These are phyloP conservation scores for Eupithecia subfuscata DNA, from an alignment of 2,888 invertebrate species.

Conservation along the genomic window DNA sequence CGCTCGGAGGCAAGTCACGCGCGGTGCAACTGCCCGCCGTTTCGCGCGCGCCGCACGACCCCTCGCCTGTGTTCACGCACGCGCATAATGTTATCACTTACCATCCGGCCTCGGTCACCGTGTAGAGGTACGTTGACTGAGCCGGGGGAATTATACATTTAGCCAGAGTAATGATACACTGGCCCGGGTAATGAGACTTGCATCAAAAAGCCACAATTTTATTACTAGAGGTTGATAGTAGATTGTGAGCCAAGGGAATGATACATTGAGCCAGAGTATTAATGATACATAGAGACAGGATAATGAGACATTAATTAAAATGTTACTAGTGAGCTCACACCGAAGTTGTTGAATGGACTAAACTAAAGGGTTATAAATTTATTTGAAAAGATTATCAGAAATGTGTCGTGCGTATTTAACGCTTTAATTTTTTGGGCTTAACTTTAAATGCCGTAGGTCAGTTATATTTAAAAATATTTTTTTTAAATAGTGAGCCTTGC, in stretches of 20 bases:
- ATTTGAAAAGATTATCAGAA: not conserved
- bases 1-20: conserved; percentile 91
- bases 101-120: conserved; percentile 75
- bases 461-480: not conserved
- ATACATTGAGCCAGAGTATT: not conserved
- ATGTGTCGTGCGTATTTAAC: not conserved
- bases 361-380: not conserved
- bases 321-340: not conserved
- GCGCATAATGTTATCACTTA: conserved; percentile 82
- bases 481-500: not conserved
- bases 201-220: not conserved
- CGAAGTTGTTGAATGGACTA: not conserved
- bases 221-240: not conserved
- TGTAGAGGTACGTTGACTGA: conserved; percentile 45
- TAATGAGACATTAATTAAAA: not conserved
- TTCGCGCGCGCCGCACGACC: conserved; percentile 40
- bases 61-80: conserved; percentile 67
- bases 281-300: not conserved
- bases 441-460: not conserved
- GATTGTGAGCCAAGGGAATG: not conserved
- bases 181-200: not conserved
- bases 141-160: not conserved
- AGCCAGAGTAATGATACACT: not conserved
- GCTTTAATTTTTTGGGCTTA: not conserved
- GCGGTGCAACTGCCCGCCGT: conserved; percentile 71